Conservation (phyloP, 2,797 vertebrate genomes). For the Lepilemur septentrionalis region DNA sequence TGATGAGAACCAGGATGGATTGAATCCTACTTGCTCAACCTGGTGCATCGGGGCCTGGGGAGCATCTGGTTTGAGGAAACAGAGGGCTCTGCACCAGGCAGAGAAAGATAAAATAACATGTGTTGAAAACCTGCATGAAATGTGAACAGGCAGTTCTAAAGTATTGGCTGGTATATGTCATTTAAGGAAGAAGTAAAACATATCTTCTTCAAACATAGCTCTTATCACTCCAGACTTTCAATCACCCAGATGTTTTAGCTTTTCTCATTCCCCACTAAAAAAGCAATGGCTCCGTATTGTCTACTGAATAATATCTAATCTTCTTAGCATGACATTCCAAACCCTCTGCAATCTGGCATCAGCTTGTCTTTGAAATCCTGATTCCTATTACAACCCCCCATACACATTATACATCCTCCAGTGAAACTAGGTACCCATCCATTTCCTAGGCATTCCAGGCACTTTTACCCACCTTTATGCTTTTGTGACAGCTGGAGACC, state of each 20-base stretch:
- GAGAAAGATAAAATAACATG: background rate
- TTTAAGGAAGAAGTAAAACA: conserved; percentile 33
- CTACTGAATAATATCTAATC: conserved; percentile 57
- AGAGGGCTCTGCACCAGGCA: background rate
- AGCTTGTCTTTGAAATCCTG: conserved; percentile 14
- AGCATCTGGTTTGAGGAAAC: background rate
- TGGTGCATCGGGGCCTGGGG: background rate
- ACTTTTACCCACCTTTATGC: background rate
- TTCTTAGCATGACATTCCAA: conserved; percentile 39
- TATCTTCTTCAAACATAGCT: conserved; percentile 55
- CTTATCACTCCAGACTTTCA: conserved; percentile 49
- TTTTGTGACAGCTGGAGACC: background rate
- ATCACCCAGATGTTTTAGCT: conserved; percentile 53
- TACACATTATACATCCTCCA: background rate
- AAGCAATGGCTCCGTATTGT: conserved; percentile 50
- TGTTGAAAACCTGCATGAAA: conserved; percentile 31
- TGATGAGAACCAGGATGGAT: background rate
- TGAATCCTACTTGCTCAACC: background rate
- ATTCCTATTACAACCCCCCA: background rate
- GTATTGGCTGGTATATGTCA: background rate
- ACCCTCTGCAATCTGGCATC: conserved; percentile 21
- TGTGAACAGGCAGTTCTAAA: background rate
- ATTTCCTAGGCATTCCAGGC: background rate
- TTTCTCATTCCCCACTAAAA: conserved; percentile 34
- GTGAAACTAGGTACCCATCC: background rate